Evolutionary conservation across 2,888 invertebrate genomes (phyloP), one percentile per base, ranked within the genome.

Genomic region (Linnaemya vulpina): DNA sequence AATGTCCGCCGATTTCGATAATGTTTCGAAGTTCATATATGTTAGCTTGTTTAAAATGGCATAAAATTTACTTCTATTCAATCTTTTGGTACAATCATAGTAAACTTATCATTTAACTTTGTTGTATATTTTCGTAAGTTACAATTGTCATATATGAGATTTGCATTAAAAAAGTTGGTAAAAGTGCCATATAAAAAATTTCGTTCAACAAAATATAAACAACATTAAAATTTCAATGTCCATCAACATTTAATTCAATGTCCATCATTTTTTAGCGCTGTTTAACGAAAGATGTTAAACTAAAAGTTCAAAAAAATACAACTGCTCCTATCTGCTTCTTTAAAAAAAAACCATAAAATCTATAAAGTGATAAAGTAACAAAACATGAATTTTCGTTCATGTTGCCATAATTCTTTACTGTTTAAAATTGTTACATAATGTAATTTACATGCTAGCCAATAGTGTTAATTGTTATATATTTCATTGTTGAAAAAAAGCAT

Each of bases 351-450:
- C 5, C 35, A 35, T 35, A 35, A 35, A 35, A 35, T 7, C 35
- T 35, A 35, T 35, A 35, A 4, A 35, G 35, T 4, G 35, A 35
- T 35, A 35, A 8, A 35, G 35, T 35, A 35, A 49, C 49, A 49
- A 49, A 49, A 49, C 49, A 49, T n/a, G n/a, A 49, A 49, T 49
- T 49, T 49, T 49, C n/a, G 49, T 49, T 49, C 49, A 49, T 49
- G 49, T 49, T 49, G n/a, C 49, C 49, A 49, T 49, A 49, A 49
- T n/a, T n/a, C n/a, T n/a, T n/a, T n/a, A n/a, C n/a, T n/a, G n/a
- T n/a, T n/a, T n/a, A n/a, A n/a, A n/a, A 49, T 49, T 17, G 17
- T 49, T 49, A 49, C 49, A 49, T 49, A 49, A 49, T 49, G 49
- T 49, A 49, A 49, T n/a, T n/a, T n/a, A 49, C 49, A 17, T 35